Evolutionary conservation across 2,888 invertebrate genomes (phyloP), one percentile per base, ranked within the genome.

Genomic region (Caenorhabditis sp.): DNA sequence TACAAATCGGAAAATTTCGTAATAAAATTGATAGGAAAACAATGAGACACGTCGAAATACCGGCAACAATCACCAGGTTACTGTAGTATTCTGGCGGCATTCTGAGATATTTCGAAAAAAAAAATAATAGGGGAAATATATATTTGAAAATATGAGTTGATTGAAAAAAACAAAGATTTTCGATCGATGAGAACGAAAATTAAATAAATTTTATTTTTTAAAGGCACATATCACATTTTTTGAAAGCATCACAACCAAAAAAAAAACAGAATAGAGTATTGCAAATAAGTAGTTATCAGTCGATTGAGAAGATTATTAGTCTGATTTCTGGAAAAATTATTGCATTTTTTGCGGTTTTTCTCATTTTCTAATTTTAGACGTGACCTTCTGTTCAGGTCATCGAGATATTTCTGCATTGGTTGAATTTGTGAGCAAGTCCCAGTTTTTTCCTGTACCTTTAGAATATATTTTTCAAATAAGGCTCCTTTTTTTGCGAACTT

Each of bases 61-160:
- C 50, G 10, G 70, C 53, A 8, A 66, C 66, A 4, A 36, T 62
- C 36, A 63, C 70, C n/a, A 70, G 43, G 57, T 58, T 62, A 51
- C 70, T 65, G 63, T 70, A 70, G 31, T 66, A 65, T 19, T 70
- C 70, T 6, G 65, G 65, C 24, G 65, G 54, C 70, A 70, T 58
- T 50, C 17, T 58, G 49, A 43, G n/a, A 55, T 50, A 51, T 54
- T 36, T 54, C 23, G 14, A 54, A 36, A 31, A 43, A 17, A 57
- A 26, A 23, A 19, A 59, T 50, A 24, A 43, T 31, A 10, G 36
- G 23, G 23, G 6, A n/a, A 37, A n/a, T 26, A 26, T 36, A 43
- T 14, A 10, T 43, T 14, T 43, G 3, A 17, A 43, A 43, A 14
- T 43, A 17, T 10, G 17, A 10, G 14, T 43, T 43, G 12, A 43